A percentile compares a stretch with the other conserved stretches of the same genome.
Evolutionary conservation across 2,113 vertebrate genomes (phyloP).

Genomic region (Pristiophorus japonicus): DNA sequence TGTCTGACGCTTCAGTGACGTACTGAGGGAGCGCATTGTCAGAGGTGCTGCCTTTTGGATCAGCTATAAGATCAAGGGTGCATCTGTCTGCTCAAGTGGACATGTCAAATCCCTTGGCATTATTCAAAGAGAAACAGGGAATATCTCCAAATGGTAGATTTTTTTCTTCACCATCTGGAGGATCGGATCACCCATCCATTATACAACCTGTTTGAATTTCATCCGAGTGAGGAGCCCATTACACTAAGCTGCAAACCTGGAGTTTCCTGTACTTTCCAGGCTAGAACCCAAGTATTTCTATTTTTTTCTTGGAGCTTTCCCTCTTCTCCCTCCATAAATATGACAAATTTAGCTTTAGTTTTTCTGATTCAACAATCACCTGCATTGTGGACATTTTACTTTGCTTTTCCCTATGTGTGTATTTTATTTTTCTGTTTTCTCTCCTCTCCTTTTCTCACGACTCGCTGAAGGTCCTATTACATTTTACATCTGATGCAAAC

Average conservation of each 20-base stretch:
- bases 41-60: not conserved
- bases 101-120: not conserved
- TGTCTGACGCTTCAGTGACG: not conserved
- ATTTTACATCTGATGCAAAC: too few relatives aligned
- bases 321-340: too few relatives aligned
- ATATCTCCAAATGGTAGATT: too few relatives aligned
- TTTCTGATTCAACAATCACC: not conserved
- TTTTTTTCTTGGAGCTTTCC: not conserved
- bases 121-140: not conserved
- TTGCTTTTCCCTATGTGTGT: not conserved
- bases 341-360: too few relatives aligned
- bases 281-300: not conserved
- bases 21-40: not conserved
- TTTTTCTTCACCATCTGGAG: not conserved
- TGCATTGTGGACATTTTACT: not conserved
- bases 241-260: not conserved
- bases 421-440: not conserved
- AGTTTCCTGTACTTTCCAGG: not conserved
- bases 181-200: too few relatives aligned
- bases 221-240: not conserved
- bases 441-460: not conserved
- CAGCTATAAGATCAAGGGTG: not conserved
- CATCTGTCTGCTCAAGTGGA: not conserved
- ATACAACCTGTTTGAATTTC: too few relatives aligned
- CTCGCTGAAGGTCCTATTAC: too few relatives aligned